Conservation (phyloP, 2,113 vertebrate genomes). For the Gallinago undulata region DNA sequence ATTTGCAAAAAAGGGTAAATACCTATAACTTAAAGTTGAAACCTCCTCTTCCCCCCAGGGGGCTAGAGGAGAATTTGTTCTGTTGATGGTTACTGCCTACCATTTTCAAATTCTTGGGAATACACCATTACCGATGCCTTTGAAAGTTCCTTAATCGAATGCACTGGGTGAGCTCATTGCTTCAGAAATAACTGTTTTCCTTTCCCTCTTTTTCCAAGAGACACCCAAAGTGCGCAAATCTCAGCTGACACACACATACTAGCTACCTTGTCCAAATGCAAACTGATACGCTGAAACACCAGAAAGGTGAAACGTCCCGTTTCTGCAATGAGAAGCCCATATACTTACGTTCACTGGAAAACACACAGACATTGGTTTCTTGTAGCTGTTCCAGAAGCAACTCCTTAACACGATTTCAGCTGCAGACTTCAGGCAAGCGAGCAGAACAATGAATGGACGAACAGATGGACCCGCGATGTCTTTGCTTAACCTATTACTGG, state of each 20-base stretch:
- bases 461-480: conserved; percentile 96
- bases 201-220: background rate
- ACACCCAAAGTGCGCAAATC: background rate
- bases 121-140: background rate
- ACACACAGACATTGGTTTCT: conserved; percentile 81
- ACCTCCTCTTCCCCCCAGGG: background rate
- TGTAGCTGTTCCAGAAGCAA: conserved; percentile 78
- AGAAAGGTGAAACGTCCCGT: conserved; percentile 47
- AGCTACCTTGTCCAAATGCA: background rate
- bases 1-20: background rate
- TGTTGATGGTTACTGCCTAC: background rate
- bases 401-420: conserved; percentile 80
- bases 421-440: conserved; percentile 79
- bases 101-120: background rate
- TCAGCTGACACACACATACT: background rate
- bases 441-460: conserved; percentile 90
- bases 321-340: conserved; percentile 38
- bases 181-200: background rate
- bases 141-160: background rate
- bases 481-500: conserved; percentile 87
- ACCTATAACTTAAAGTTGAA: background rate
- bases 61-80: background rate
- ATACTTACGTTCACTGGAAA: conserved; percentile 80
- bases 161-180: background rate
- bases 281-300: background rate